Percentiles rank a stretch among this genome's conserved stretches.
Evolutionary conservation across 2,797 vertebrate species (phyloP).

Genomic region (Rhinogobio ventralis): DNA sequence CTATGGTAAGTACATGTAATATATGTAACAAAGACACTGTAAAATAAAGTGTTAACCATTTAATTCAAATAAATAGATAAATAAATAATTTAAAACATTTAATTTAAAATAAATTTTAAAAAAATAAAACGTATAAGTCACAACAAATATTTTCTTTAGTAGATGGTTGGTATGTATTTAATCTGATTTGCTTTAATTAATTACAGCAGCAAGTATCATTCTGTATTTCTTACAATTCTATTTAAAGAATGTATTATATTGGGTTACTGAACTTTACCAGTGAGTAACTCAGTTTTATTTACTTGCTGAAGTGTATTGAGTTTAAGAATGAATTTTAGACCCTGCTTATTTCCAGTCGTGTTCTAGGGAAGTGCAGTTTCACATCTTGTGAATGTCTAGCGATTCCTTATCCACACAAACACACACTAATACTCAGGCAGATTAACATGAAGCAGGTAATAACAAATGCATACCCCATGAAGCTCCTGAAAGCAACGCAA

Average conservation of each 20-base stretch:
- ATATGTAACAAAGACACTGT: too few relatives aligned
- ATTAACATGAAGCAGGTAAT: constrained; percentile 44
- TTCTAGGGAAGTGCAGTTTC: background rate
- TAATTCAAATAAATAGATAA: background rate
- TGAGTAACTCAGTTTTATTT: background rate
- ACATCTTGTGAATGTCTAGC: background rate
- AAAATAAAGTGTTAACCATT: too few relatives aligned
- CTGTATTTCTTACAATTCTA: background rate
- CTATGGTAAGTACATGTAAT: too few relatives aligned
- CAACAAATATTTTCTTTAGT: background rate
- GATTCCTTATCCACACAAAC: constrained; percentile 41
- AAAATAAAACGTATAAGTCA: too few relatives aligned
- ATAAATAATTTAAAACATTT: background rate
- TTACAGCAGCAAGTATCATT: background rate
- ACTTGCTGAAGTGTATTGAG: background rate
- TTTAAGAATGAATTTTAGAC: background rate
- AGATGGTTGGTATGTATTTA: background rate
- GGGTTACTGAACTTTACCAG: background rate
- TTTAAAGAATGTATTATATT: background rate
- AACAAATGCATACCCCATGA: constrained; percentile 89
- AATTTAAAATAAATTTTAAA: background rate
- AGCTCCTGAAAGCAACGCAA: constrained; percentile 93
- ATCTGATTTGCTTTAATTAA: background rate
- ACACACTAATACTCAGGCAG: constrained; percentile 56
- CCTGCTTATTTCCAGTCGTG: background rate